These are phyloP conservation scores for Ardeotis arabs DNA, from an alignment of 2,113 vertebrate genomes.

Conservation along the genomic window DNA sequence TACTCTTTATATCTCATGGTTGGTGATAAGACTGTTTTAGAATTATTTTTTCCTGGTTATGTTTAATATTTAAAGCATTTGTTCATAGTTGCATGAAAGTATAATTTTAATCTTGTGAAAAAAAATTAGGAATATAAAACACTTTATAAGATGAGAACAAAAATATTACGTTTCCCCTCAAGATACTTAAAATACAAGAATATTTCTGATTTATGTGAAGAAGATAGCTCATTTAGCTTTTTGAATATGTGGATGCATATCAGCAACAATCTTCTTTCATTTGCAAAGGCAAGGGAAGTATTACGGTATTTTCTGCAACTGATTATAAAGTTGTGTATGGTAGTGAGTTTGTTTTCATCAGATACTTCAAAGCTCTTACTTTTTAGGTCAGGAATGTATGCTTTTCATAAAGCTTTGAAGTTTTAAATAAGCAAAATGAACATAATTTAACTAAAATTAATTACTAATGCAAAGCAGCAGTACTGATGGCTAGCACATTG, in stretches of 20 bases:
- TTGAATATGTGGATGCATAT: background rate
- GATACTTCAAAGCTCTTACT: constrained; percentile 63
- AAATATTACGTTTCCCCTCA: constrained; percentile 14
- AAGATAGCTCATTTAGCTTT: background rate
- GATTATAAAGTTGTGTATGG: constrained; percentile 39
- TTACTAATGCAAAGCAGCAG: constrained; percentile 50
- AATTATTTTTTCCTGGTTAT: background rate
- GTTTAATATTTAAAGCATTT: background rate
- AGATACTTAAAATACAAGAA: constrained; percentile 22
- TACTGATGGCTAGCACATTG: background rate
- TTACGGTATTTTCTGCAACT: background rate
- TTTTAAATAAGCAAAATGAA: constrained; percentile 60
- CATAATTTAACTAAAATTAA: constrained; percentile 61
- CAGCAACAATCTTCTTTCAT: background rate
- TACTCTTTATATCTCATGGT: background rate
- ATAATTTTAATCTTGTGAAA: constrained; percentile 18
- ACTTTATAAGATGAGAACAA: constrained; percentile 22
- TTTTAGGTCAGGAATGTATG: constrained; percentile 54
- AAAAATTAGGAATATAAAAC: constrained; percentile 21
- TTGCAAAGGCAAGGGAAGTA: background rate
- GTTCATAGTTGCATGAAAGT: background rate
- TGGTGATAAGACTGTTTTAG: background rate
- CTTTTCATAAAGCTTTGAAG: constrained; percentile 54
- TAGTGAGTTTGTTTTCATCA: constrained; percentile 38
- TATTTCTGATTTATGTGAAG: background rate